Evolutionary conservation across 2,888 invertebrate genomes (phyloP).

Genomic region (Drosophila siamana): DNA sequence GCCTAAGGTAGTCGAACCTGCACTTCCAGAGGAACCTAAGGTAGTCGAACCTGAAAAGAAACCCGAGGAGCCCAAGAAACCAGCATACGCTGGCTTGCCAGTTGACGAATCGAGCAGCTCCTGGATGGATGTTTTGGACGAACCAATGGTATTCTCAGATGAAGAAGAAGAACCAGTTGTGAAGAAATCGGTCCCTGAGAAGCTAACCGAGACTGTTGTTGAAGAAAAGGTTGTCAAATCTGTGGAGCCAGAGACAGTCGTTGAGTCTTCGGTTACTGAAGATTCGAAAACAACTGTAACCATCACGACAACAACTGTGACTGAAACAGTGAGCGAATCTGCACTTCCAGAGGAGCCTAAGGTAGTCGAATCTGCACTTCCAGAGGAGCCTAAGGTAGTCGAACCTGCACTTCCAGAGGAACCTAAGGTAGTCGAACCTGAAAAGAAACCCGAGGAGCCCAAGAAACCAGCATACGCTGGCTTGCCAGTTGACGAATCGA

Average conservation of each 20-base stretch:
- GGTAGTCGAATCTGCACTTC: neutral
- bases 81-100: slow-evolving; percentile 13
- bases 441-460: slow-evolving; percentile 72
- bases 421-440: slow-evolving; percentile 1
- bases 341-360: slow-evolving; percentile 3
- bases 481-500: slow-evolving; percentile 67
- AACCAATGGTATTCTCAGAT: slow-evolving; percentile 64
- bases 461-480: slow-evolving; percentile 73
- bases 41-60: neutral
- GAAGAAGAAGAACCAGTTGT: slow-evolving; percentile 63
- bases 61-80: neutral
- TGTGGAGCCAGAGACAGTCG: neutral
- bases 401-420: slow-evolving; percentile 8
- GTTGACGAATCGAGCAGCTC: slow-evolving; percentile 35
- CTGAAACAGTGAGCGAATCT: slow-evolving; percentile 19
- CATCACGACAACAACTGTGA: slow-evolving; percentile 25
- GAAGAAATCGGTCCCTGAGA: neutral
- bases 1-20: neutral
- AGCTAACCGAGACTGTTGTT: neutral
- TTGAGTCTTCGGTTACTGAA: slow-evolving; percentile 8
- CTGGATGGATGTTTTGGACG: slow-evolving; percentile 81
- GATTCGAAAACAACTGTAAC: slow-evolving; percentile 20
- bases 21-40: neutral
- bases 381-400: slow-evolving; percentile 4
- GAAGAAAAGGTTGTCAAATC: neutral